A percentile compares a stretch with the other conserved stretches of the same genome.
These are phyloP conservation scores for Protaetia brevitarsis DNA, from an alignment of 1,140 invertebrate species.

Conservation along the genomic window DNA sequence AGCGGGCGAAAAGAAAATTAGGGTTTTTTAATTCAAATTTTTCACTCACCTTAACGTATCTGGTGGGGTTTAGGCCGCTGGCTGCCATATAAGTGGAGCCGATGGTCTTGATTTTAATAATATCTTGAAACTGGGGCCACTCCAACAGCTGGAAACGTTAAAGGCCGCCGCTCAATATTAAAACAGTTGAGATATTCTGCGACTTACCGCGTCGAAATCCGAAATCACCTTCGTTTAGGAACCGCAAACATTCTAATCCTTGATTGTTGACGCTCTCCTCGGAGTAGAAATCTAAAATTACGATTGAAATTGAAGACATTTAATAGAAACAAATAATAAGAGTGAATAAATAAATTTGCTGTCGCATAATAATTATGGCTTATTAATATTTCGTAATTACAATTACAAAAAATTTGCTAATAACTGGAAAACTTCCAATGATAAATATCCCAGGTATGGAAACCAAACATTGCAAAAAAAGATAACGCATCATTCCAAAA, in stretches of 20 bases:
- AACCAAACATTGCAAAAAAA: too few relatives aligned
- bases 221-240: conserved; percentile 98
- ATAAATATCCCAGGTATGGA: too few relatives aligned
- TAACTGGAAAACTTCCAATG: too few relatives aligned
- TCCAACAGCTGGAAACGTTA: conserved; percentile 69
- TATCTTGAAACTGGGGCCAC: conserved; percentile 78
- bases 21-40: too few relatives aligned
- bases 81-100: conserved; percentile 98
- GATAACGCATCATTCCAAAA: too few relatives aligned
- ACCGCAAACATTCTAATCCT: conserved; percentile 91
- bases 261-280: conserved; percentile 96
- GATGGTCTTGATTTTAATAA: conserved; percentile 98
- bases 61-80: conserved; percentile 78
- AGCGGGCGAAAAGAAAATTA: too few relatives aligned
- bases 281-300: conserved; percentile 89
- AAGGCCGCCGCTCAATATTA: conserved; percentile 29
- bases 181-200: conserved; percentile 2
- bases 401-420: too few relatives aligned
- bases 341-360: too few relatives aligned
- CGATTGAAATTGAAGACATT: too few relatives aligned
- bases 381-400: too few relatives aligned
- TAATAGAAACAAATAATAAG: too few relatives aligned
- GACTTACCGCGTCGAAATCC: conserved; percentile 91
- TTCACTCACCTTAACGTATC: conserved; percentile 59
- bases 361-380: too few relatives aligned